These are phyloP conservation scores for Philereme vetulata DNA, from an alignment of 2,888 invertebrate genomes.

Conservation along the genomic window DNA sequence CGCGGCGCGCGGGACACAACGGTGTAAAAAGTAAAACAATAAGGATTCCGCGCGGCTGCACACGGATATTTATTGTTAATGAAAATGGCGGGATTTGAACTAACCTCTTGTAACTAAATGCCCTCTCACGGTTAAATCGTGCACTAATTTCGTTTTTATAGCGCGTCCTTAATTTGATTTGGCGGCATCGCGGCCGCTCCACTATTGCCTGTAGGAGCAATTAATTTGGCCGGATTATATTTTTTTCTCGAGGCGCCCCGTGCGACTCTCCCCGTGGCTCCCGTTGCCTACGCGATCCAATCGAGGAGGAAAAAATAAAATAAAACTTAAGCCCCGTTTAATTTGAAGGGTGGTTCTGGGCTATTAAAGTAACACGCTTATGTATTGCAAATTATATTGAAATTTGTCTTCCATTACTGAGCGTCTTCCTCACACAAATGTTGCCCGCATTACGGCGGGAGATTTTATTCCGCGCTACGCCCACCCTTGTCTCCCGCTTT, in stretches of 20 bases:
- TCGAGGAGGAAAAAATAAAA: slow-evolving; percentile 81
- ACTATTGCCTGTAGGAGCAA: slow-evolving; percentile 82
- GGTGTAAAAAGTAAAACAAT: slow-evolving; percentile 84
- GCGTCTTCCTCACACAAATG: slow-evolving; percentile 84
- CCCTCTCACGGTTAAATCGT: slow-evolving; percentile 84
- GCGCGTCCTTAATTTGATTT: slow-evolving; percentile 84
- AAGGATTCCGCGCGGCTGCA: slow-evolving; percentile 80
- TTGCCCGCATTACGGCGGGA: slow-evolving; percentile 83
- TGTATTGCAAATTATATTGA: slow-evolving; percentile 85
- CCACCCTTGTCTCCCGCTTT: slow-evolving; percentile 81
- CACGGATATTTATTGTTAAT: slow-evolving; percentile 85
- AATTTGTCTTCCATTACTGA: slow-evolving; percentile 84
- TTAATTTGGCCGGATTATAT: slow-evolving; percentile 84
- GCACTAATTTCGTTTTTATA: slow-evolving; percentile 85
- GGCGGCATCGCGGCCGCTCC: slow-evolving; percentile 81
- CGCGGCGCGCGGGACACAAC: slow-evolving; percentile 78
- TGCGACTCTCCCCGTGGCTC: slow-evolving; percentile 53
- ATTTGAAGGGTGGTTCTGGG: slow-evolving; percentile 85
- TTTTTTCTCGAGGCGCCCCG: slow-evolving; percentile 65
- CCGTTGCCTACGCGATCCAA: slow-evolving; percentile 66
- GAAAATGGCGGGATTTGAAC: slow-evolving; percentile 84
- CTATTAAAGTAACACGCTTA: slow-evolving; percentile 85
- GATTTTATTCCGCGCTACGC: slow-evolving; percentile 78
- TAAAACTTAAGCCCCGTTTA: slow-evolving; percentile 85
- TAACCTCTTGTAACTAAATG: slow-evolving; percentile 84